These are phyloP conservation scores for Anagrus nilaparvatae DNA, from an alignment of 1,140 invertebrate genomes.

Conservation along the genomic window DNA sequence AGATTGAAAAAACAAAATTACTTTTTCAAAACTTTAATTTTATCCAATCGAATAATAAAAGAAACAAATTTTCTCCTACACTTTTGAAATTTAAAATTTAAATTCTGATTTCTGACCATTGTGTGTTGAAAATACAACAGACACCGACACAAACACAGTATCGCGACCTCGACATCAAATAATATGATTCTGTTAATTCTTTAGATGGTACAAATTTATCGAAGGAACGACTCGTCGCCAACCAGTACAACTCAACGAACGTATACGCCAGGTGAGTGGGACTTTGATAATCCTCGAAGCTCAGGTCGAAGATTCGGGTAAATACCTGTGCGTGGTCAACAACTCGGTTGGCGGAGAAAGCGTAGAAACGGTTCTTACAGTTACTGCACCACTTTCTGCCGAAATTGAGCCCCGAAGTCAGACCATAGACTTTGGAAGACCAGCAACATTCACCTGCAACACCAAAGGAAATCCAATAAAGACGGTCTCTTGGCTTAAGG, in stretches of 20 bases:
- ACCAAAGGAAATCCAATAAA: conserved; percentile 84
- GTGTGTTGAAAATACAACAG: no score
- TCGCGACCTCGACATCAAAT: conserved; percentile 45
- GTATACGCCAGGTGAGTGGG: conserved; percentile 87
- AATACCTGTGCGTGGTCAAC: conserved; percentile 88
- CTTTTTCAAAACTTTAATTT: no score
- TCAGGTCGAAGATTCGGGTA: conserved; percentile 83
- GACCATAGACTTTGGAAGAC: conserved; percentile 84
- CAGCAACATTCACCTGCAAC: conserved; percentile 80
- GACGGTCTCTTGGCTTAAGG: conserved; percentile 84
- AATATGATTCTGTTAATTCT: conserved; percentile 45
- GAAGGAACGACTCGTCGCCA: conserved; percentile 75
- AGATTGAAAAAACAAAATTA: no score
- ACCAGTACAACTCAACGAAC: conserved; percentile 72
- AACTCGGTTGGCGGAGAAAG: conserved; percentile 89
- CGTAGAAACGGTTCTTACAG: conserved; percentile 83
- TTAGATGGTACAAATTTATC: conserved; percentile 89
- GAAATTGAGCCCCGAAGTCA: conserved; percentile 82
- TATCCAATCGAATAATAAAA: no score
- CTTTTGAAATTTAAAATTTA: no score
- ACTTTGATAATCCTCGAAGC: conserved; percentile 86
- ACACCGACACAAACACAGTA: no score
- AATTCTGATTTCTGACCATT: no score
- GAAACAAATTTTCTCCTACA: no score
- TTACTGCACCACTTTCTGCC: conserved; percentile 79